Evolutionary conservation across 2,113 vertebrate genomes (phyloP).

Genomic region (Falco punctatus): DNA sequence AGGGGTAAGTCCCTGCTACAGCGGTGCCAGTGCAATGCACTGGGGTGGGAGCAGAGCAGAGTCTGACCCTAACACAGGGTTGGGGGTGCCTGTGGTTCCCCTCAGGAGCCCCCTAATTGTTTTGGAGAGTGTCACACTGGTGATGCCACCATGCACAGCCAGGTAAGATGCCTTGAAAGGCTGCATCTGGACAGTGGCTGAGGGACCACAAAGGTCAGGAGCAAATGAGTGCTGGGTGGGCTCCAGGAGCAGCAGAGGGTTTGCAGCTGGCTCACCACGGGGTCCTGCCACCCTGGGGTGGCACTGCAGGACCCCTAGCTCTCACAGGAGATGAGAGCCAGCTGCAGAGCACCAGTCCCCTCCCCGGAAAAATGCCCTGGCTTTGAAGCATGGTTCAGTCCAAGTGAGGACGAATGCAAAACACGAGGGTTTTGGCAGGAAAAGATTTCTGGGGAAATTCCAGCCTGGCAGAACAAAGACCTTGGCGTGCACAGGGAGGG

Average conservation of each 20-base stretch:
- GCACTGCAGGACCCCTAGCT: fast-evolving
- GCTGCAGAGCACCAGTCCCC: neutral
- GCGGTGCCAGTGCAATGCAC: no score
- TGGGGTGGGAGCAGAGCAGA: neutral
- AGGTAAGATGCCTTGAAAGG: neutral
- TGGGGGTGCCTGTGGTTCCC: neutral
- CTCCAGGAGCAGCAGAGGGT: neutral
- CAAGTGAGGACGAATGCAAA: neutral
- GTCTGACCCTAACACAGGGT: neutral
- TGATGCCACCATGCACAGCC: neutral
- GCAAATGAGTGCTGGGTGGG: neutral
- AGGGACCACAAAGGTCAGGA: neutral
- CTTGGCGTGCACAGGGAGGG: neutral
- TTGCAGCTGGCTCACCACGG: fast-evolving
- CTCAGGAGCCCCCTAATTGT: neutral
- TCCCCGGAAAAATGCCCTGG: neutral
- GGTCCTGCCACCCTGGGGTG: neutral
- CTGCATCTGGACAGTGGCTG: neutral
- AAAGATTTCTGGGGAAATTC: neutral
- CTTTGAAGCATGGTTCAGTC: neutral
- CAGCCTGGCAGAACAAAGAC: neutral
- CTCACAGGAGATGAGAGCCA: neutral
- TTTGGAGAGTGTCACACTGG: neutral
- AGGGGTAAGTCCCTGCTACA: neutral
- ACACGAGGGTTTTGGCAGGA: neutral